phyloP scores from a whole-genome alignment of 1,140 invertebrate genomes.

The Bicyclus anynana region DNA sequence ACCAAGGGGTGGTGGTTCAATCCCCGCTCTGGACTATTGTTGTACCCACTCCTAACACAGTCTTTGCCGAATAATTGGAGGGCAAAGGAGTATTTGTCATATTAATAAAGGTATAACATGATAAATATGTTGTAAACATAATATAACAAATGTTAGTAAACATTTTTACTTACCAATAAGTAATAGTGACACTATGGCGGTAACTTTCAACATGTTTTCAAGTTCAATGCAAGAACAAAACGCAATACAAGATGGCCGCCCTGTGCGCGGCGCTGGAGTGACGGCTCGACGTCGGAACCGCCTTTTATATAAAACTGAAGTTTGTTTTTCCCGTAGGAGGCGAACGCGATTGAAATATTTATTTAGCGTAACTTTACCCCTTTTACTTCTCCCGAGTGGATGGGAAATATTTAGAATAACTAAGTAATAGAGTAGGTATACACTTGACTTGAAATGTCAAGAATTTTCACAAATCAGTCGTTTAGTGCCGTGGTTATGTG shows the following conservation, averaged over 20 bases:
- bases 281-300: not conserved
- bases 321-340: conserved; percentile 1
- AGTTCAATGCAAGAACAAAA: not conserved
- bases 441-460: not conserved
- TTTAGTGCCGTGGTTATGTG: too few relatives aligned
- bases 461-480: too few relatives aligned
- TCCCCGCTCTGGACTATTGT: too few relatives aligned
- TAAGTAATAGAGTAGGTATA: not conserved
- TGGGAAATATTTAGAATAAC: not conserved
- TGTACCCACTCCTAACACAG: too few relatives aligned
- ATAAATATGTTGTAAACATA: too few relatives aligned
- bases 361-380: conserved; percentile 2
- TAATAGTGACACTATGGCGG: not conserved
- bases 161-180: not conserved
- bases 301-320: conserved; percentile 4
- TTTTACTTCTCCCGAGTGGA: not conserved
- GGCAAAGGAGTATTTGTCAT: too few relatives aligned
- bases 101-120: too few relatives aligned
- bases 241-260: conserved; percentile 4
- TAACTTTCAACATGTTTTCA: conserved; percentile 1
- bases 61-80: too few relatives aligned
- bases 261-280: not conserved
- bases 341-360: conserved; percentile 2
- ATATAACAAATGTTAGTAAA: not conserved
- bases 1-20: too few relatives aligned